phyloP scores from a whole-genome alignment of 2,888 invertebrate genomes.

The Eugnorisma glareosa region DNA sequence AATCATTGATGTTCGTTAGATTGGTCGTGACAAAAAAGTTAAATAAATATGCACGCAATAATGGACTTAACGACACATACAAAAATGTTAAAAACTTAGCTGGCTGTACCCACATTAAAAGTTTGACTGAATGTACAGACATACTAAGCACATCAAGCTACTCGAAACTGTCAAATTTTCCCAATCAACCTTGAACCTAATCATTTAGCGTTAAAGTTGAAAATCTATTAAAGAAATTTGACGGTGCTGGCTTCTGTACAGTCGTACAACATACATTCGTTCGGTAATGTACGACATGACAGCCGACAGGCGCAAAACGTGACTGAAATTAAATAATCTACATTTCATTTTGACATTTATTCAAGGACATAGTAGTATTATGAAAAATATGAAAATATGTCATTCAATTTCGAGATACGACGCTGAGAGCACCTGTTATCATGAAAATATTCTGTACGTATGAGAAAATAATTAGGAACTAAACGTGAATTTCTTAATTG shows the following conservation, averaged over 20 bases:
- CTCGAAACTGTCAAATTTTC: no score
- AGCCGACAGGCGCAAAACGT: neutral
- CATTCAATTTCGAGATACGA: neutral
- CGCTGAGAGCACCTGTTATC: neutral
- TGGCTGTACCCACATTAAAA: no score
- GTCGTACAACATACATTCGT: conserved; percentile 34
- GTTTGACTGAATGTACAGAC: no score
- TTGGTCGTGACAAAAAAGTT: neutral
- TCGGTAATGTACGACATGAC: neutral
- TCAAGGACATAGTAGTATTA: conserved; percentile 20
- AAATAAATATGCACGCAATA: neutral
- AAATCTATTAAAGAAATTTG: no score
- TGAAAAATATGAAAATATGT: no score
- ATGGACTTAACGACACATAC: no score
- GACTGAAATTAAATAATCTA: neutral
- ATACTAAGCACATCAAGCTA: no score
- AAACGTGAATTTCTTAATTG: conserved; percentile 43
- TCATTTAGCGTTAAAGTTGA: no score
- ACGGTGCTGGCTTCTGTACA: neutral
- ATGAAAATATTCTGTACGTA: conserved; percentile 57
- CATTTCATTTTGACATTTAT: conserved; percentile 19
- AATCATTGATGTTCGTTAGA: no score
- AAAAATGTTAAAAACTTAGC: no score
- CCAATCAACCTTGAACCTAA: no score
- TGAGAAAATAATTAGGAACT: conserved; percentile 22